A percentile compares a stretch with the other conserved stretches of the same genome.
Evolutionary conservation across 1,140 invertebrate species (phyloP).

Genomic region (Theocolax elegans): DNA sequence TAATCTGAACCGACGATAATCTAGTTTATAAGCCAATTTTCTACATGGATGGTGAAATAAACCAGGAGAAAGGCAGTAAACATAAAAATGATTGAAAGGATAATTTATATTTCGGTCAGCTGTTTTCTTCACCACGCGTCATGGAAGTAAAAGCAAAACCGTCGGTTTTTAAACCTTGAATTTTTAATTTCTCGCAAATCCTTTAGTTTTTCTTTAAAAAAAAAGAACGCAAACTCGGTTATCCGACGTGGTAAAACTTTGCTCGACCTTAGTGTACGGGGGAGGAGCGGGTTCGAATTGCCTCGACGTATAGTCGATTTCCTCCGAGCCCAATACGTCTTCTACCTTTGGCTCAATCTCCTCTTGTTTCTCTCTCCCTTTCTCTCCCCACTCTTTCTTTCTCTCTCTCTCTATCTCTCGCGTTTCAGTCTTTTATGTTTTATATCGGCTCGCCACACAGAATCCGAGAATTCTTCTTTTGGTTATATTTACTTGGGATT

Average conservation of each 20-base stretch:
- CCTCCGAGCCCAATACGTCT: conserved; percentile 36
- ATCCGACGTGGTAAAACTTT: conserved; percentile 18
- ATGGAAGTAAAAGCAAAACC: too few relatives aligned
- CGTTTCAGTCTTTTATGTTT: neutral
- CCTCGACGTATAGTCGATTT: conserved; percentile 44
- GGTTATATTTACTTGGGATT: conserved; percentile 51
- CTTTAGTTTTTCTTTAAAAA: conserved; percentile 14
- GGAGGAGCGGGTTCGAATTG: neutral
- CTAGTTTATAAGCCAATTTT: too few relatives aligned
- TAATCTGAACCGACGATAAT: too few relatives aligned
- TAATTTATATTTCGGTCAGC: too few relatives aligned
- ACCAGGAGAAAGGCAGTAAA: too few relatives aligned
- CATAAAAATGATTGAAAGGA: too few relatives aligned
- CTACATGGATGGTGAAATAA: too few relatives aligned
- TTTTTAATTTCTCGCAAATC: conserved; percentile 9
- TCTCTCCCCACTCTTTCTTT: neutral
- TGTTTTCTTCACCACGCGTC: too few relatives aligned
- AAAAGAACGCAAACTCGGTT: conserved; percentile 13
- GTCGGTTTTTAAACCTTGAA: too few relatives aligned
- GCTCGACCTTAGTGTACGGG: neutral
- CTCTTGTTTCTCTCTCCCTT: conserved; percentile 29
- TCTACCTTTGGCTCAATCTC: conserved; percentile 18
- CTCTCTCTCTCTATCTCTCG: neutral
- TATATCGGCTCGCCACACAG: neutral
- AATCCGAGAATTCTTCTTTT: neutral